Conservation (phyloP, 2,113 vertebrate species). For the Paramisgurnus dabryanus region DNA sequence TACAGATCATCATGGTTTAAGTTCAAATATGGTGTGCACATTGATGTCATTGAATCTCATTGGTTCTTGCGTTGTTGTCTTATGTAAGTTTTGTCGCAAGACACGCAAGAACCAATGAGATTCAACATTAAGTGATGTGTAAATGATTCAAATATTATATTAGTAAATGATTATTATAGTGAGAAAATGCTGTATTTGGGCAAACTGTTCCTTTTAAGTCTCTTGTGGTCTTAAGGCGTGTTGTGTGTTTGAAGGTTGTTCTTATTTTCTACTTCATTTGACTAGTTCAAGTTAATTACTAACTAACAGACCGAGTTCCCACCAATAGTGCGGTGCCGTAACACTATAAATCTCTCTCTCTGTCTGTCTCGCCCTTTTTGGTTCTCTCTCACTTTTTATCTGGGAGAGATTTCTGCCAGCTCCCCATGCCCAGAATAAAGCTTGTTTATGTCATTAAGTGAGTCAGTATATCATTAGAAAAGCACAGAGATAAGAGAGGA, state of each 20-base stretch:
- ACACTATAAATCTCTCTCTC: conserved; percentile 24
- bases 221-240: not conserved
- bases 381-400: conserved; percentile 6
- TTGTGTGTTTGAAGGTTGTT: not conserved
- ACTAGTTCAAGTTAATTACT: conserved; percentile 67
- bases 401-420: conserved; percentile 4
- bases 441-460: conserved; percentile 45
- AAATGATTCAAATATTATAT: too few species aligned
- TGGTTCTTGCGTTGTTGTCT: too few species aligned
- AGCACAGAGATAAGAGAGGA: conserved; percentile 25
- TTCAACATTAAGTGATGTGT: too few species aligned
- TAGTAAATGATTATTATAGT: too few species aligned
- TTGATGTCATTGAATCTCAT: too few species aligned
- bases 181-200: too few species aligned
- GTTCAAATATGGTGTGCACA: too few species aligned
- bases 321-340: conserved; percentile 22
- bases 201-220: not conserved
- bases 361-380: conserved; percentile 11
- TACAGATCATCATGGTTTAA: too few species aligned
- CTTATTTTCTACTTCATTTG: conserved; percentile 60
- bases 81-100: not conserved
- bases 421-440: conserved; percentile 1
- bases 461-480: conserved; percentile 46
- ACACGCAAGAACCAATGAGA: not conserved
- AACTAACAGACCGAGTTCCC: conserved; percentile 58